phyloP scores from a whole-genome alignment of 2,888 invertebrate genomes.

The Nomada fucata region DNA sequence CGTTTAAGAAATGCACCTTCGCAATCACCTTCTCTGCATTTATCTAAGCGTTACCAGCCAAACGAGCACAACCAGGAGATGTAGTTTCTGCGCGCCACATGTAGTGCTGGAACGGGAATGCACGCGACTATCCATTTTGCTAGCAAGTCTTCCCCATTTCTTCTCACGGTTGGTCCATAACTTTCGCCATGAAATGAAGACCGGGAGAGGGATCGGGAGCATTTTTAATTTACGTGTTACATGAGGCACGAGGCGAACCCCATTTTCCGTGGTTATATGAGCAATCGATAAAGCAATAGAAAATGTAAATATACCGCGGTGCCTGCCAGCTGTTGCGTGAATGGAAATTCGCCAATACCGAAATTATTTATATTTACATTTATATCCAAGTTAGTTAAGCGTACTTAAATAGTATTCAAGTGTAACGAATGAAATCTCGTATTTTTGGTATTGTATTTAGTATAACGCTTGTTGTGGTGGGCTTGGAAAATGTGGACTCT shows the following conservation, averaged over 20 bases:
- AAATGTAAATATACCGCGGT: background rate
- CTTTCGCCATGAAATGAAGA: background rate
- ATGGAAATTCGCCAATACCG: background rate
- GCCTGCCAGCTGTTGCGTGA: background rate
- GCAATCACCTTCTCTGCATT: conserved; percentile 30
- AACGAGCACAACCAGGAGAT: conserved; percentile 7
- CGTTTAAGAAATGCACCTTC: conserved; percentile 53
- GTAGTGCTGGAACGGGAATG: background rate
- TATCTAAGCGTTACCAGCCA: background rate
- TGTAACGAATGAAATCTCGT: too few relatives aligned
- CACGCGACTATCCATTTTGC: conserved; percentile 8
- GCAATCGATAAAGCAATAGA: background rate
- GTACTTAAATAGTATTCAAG: too few relatives aligned
- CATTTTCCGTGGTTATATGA: background rate
- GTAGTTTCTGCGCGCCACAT: background rate
- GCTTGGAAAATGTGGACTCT: background rate
- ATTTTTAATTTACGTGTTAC: background rate
- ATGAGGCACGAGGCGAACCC: background rate
- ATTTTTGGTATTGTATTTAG: too few relatives aligned
- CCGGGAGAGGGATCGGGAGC: background rate
- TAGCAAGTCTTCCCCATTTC: background rate
- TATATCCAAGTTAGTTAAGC: too few relatives aligned
- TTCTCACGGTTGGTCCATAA: background rate
- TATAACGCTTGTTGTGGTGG: background rate
- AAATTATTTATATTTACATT: background rate